Evolutionary conservation across 2,888 invertebrate genomes (phyloP), one percentile per base, ranked within the genome.

Genomic region (Hirudinaria manillensis): DNA sequence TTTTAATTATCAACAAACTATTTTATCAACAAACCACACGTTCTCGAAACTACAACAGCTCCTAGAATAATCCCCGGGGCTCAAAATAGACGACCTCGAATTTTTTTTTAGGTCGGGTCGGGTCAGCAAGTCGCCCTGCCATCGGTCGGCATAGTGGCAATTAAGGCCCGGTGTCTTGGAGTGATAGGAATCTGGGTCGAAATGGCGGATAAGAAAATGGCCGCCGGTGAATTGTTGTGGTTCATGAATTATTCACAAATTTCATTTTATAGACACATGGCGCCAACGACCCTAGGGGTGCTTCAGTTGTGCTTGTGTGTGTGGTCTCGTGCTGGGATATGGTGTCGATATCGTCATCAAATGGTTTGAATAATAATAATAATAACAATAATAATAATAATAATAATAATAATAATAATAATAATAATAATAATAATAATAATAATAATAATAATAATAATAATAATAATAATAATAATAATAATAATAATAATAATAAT

Each of bases 161-260:
- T 61, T 61, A 27, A 61, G 61, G 61, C 61, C 6, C 10, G 61
- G 61, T 61, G 61, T 16, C 61, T 7, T 29, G 24, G 61, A 24
- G 29, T 13, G 61, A 24, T 61, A 61, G 24, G 61, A 61, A 61
- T 27, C 61, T 24, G 61, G 61, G 70, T 70, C 27, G 51, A 19
- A 27, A 38, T 38, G 27, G 36, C 45, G 24, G 51, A 38, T 19
- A 45, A 24, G 38, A n/a, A 21, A 7, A 38, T 70, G 70, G 36
- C 24, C 38, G 34, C 38, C 21, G 34, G 70, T 70, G 32, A 16
- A 61, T 27, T 61, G 61, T 27, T 29, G 27, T 4, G 27, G 24
- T 61, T 61, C 61, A 61, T 61, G 10, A 10, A 61, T 61, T 16
- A 61, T 61, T 61, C 61, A 61, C 3, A 19, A 61, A 27, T 70